Percentiles rank a stretch among this genome's conserved stretches.
Evolutionary conservation across 1,140 invertebrate species (phyloP).

Genomic region (Drosophila melanica): DNA sequence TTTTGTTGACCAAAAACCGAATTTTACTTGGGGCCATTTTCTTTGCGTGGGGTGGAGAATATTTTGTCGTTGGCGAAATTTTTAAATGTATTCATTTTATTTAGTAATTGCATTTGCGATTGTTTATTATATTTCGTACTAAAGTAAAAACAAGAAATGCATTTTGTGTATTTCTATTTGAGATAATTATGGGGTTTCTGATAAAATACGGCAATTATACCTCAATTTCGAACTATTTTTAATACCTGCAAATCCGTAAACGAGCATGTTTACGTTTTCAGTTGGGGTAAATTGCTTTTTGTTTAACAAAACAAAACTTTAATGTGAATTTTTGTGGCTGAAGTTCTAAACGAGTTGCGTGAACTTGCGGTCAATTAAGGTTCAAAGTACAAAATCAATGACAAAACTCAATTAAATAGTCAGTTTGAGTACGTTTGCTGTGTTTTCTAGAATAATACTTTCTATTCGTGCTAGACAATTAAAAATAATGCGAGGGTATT

Average conservation of each 20-base stretch:
- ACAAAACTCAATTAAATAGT: not conserved
- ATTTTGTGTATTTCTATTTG: too few species aligned
- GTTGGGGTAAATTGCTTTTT: not conserved
- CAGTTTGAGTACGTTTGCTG: constrained; percentile 4
- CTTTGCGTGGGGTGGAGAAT: constrained; percentile 4
- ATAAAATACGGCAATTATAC: too few species aligned
- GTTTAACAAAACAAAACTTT: not conserved
- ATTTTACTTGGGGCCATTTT: constrained; percentile 12
- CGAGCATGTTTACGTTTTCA: not conserved
- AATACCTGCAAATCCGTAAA: not conserved
- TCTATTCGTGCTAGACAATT: not conserved
- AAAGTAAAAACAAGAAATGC: too few species aligned
- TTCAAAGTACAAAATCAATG: constrained; percentile 7
- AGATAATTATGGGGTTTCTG: too few species aligned
- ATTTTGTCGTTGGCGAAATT: not conserved
- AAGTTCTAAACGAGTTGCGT: constrained; percentile 8
- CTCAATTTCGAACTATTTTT: not conserved
- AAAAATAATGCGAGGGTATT: too few species aligned
- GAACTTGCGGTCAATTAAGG: constrained; percentile 18
- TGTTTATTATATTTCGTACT: not conserved
- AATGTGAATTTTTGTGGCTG: not conserved
- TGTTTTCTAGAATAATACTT: constrained; percentile 2
- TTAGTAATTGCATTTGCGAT: constrained; percentile 12
- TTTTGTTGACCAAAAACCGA: constrained; percentile 26
- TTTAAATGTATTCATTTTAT: constrained; percentile 11